These are phyloP conservation scores for Penelope pileata DNA, from an alignment of 2,113 vertebrate species.

Conservation along the genomic window DNA sequence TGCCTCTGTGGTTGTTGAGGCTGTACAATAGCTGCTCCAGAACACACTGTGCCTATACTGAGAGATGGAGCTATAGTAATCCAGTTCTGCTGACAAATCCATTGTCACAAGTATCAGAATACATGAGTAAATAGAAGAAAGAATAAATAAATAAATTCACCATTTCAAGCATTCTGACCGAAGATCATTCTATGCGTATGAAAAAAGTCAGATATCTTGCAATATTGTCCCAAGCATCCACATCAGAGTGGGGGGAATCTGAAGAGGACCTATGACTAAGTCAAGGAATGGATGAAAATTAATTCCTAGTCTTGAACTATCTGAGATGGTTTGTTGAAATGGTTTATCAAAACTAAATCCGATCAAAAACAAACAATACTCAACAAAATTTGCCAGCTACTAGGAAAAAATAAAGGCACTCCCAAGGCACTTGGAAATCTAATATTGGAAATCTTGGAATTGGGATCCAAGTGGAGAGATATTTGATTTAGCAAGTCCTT, in stretches of 20 bases:
- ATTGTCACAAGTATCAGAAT: background rate
- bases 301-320: background rate
- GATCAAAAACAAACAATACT: background rate
- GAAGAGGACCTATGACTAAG: background rate
- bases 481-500: background rate
- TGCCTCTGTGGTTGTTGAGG: accelerated
- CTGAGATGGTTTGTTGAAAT: background rate
- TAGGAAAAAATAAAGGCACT: background rate
- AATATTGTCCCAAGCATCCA: background rate
- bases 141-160: background rate
- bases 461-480: accelerated
- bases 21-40: no score
- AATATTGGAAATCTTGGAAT: no score
- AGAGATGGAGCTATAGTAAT: background rate
- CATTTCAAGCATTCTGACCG: accelerated
- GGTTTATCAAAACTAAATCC: accelerated
- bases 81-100: background rate
- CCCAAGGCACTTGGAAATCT: no score
- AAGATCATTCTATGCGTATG: background rate
- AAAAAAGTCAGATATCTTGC: background rate
- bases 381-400: background rate
- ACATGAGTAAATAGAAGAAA: background rate
- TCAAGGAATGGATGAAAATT: background rate
- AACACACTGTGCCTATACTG: accelerated
- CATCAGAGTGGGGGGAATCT: background rate